Conservation (phyloP, 2,797 vertebrate genomes). For the Gallirallus australis region DNA sequence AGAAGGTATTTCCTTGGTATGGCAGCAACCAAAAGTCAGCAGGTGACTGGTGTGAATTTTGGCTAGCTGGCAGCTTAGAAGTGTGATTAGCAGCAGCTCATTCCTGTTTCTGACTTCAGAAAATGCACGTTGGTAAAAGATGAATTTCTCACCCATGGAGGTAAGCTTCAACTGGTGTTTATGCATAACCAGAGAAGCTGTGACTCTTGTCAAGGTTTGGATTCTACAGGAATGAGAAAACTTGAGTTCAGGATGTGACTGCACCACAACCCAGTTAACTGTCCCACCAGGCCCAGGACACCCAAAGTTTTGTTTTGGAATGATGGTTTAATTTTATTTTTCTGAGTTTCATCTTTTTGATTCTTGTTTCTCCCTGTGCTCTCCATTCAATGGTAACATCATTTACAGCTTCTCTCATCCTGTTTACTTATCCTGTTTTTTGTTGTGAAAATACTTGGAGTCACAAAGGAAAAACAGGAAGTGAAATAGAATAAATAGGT, state of each 20-base stretch:
- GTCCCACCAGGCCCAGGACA: fast-evolving
- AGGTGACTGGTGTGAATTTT: neutral
- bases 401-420: neutral
- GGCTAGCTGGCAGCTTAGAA: neutral
- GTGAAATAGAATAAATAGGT: neutral
- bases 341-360: neutral
- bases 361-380: neutral
- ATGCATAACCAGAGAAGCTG: neutral
- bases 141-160: neutral
- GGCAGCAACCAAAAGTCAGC: neutral
- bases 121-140: neutral
- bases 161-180: neutral
- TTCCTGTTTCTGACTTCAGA: neutral
- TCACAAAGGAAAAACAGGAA: neutral
- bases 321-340: neutral
- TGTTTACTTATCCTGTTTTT: neutral
- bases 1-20: neutral
- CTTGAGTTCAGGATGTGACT: neutral
- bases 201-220: neutral
- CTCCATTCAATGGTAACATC: neutral
- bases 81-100: neutral
- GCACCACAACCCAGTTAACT: neutral
- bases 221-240: neutral
- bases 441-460: neutral
- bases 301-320: neutral